Evolutionary conservation across 1,140 invertebrate species (phyloP).

Genomic region (Charaxes varanes): DNA sequence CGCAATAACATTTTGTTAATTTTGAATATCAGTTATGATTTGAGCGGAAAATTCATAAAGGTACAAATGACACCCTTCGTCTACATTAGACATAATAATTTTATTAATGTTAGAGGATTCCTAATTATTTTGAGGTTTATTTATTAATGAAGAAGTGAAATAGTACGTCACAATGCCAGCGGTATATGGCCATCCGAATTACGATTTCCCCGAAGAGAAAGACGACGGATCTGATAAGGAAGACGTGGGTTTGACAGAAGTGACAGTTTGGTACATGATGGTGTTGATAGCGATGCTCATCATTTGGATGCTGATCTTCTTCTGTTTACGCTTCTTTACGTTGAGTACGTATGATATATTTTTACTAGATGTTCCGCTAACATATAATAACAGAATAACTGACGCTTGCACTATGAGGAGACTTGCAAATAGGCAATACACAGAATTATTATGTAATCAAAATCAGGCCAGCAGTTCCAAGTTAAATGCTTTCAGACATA

Average conservation of each 20-base stretch:
- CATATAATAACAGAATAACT: too few relatives aligned
- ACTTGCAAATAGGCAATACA: too few relatives aligned
- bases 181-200: slow-evolving; percentile 30
- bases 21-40: too few relatives aligned
- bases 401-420: too few relatives aligned
- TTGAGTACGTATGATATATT: slow-evolving; percentile 44
- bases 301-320: slow-evolving; percentile 48
- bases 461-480: too few relatives aligned
- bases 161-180: slow-evolving; percentile 28
- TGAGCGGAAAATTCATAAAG: too few relatives aligned
- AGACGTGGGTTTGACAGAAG: slow-evolving; percentile 25
- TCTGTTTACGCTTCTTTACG: slow-evolving; percentile 42
- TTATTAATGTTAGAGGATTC: too few relatives aligned
- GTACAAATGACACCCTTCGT: too few relatives aligned
- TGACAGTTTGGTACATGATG: slow-evolving; percentile 57
- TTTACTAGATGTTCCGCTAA: too few relatives aligned
- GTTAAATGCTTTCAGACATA: too few relatives aligned
- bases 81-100: too few relatives aligned
- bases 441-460: too few relatives aligned
- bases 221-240: slow-evolving; percentile 16
- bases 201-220: slow-evolving; percentile 23
- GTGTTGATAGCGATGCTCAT: slow-evolving; percentile 42
- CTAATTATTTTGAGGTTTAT: slow-evolving; percentile 3
- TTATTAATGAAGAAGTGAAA: slow-evolving; percentile 4
- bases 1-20: slow-evolving; percentile 1